Base-by-base conservation (phyloP, 2,888 invertebrate species). In the Lithophane socia region DNA sequence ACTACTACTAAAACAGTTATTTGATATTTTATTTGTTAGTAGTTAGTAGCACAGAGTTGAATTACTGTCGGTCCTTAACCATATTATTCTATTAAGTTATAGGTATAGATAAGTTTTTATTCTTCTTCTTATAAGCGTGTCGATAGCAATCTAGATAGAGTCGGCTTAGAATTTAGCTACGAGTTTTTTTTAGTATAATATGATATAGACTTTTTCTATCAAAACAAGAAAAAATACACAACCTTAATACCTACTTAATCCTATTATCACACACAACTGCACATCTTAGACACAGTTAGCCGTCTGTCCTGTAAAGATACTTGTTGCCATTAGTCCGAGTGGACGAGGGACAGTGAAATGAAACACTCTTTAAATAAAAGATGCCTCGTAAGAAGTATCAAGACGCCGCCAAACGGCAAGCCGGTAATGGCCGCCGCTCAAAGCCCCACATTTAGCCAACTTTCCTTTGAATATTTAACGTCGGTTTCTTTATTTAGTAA, bases 381-480 rank as follows among this genome's bases (percentile, higher is more conserved):
- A 94, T 94, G 91, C 86, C 88, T 85, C 87, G 86, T 84, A 87
- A 89, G 87, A 84, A 87, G 87, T 86, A 89, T 86, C 88, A 80
- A 84, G 85, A 82, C 79, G 63, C 79, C 72, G 81, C 84, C 88
- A 90, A 93, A 92, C 87, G 90, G 88, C 77, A 68, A 74, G 75
- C 71, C 85, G 72, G 89, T 92, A 93, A 93, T 91, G 91, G 92
- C 92, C 80, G 89, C 91, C 91, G 90, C 92, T 92, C 91, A 88
- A 84, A 88, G 86, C 89, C 88, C 80, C 86, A 65, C 91, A 91
- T 90, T 93, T 91, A 92, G 87, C 91, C 90, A 92, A 94, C 91
- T 92, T 91, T 86, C 87, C 89, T 86, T 89, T 94, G 92, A 95
- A 95, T 95, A 93, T 94, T 95, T 94, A 91, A 94, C 89, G 87